A percentile compares a stretch with the other conserved stretches of the same genome.
Conservation (phyloP, 2,113 vertebrate species). For the Hepsetus odoe region DNA sequence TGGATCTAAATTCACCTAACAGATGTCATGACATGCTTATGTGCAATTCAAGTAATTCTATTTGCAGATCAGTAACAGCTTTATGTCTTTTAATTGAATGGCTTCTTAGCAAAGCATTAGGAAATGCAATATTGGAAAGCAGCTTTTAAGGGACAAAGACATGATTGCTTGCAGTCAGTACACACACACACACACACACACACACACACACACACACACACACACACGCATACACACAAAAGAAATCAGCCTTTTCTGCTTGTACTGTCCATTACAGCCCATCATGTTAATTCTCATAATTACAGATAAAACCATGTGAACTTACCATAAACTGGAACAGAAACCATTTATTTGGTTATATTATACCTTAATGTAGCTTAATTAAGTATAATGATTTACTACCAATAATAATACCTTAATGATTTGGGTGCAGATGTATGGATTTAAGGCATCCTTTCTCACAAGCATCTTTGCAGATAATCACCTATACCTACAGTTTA, state of each 20-base stretch:
- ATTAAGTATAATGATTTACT: slow-evolving; percentile 15
- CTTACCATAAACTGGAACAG: neutral
- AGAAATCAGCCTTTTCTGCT: too few relatives aligned
- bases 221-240: too few relatives aligned
- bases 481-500: slow-evolving; percentile 44
- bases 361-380: neutral
- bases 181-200: too few relatives aligned
- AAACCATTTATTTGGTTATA: neutral
- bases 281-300: neutral
- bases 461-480: slow-evolving; percentile 27
- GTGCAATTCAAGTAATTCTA: slow-evolving; percentile 31
- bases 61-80: slow-evolving; percentile 44
- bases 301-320: neutral
- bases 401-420: neutral
- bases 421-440: neutral
- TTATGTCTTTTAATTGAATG: slow-evolving; percentile 50
- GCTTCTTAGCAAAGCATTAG: neutral
- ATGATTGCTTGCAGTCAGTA: neutral
- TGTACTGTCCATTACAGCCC: too few relatives aligned
- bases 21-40: slow-evolving; percentile 34
- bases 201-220: too few relatives aligned
- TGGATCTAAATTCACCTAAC: slow-evolving; percentile 48
- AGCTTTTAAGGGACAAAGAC: neutral
- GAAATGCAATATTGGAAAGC: neutral
- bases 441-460: slow-evolving; percentile 12